A percentile compares a stretch with the other conserved stretches of the same genome.
phyloP scores from a whole-genome alignment of 2,888 invertebrate species.

The Mimas tiliae region DNA sequence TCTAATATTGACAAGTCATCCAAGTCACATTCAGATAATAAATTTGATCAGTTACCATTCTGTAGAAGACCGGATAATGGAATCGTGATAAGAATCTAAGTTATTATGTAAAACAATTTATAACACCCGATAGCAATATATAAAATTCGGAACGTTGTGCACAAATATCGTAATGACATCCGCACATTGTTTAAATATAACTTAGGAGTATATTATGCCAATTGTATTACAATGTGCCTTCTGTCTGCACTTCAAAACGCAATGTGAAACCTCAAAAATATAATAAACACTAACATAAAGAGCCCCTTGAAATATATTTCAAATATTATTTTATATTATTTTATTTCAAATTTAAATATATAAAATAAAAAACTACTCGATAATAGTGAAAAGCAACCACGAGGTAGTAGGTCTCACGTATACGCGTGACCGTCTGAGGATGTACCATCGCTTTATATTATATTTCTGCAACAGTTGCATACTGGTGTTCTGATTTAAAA shows the following conservation, averaged over 20 bases:
- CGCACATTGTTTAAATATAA: constrained; percentile 10
- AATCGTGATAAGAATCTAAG: constrained; percentile 16
- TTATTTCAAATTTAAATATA: too few species aligned
- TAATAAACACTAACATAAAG: background rate
- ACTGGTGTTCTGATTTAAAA: too few species aligned
- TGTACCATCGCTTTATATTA: too few species aligned
- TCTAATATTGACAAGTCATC: constrained; percentile 7
- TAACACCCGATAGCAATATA: background rate
- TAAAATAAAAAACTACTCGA: too few species aligned
- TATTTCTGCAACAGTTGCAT: too few species aligned
- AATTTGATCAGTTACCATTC: constrained; percentile 2
- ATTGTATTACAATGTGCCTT: background rate
- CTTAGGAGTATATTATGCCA: background rate
- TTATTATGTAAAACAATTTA: constrained; percentile 3
- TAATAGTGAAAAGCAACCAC: too few species aligned
- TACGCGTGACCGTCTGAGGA: too few species aligned
- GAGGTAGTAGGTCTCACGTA: too few species aligned
- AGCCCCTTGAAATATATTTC: too few species aligned
- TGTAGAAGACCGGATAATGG: constrained; percentile 9
- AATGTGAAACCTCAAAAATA: background rate
- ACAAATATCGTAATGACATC: constrained; percentile 16
- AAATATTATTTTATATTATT: too few species aligned
- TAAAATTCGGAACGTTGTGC: constrained; percentile 9
- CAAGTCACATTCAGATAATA: constrained; percentile 22
- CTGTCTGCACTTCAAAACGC: background rate